phyloP scores from a whole-genome alignment of 2,797 vertebrate species.

The Bradypodion ventrale region DNA sequence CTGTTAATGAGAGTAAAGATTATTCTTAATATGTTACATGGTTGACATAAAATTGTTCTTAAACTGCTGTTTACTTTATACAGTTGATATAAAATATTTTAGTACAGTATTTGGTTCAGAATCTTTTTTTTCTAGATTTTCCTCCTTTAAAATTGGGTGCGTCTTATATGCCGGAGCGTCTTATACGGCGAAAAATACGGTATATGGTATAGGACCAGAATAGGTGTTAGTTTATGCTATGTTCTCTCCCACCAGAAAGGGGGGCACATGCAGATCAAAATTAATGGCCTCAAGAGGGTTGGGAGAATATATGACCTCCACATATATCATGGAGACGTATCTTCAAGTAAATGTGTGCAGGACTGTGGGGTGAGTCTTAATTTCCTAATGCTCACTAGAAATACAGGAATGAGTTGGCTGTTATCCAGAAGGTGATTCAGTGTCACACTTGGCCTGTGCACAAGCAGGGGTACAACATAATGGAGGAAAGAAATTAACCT shows the following conservation, averaged over 20 bases:
- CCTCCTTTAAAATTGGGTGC: too few species aligned
- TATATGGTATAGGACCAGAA: background rate
- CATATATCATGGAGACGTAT: slow-evolving; percentile 1
- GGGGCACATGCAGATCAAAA: background rate
- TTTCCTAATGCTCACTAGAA: slow-evolving; percentile 1
- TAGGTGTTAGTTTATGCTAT: background rate
- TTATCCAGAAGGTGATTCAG: slow-evolving; percentile 17
- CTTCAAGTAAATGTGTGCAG: background rate
- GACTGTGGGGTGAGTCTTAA: background rate
- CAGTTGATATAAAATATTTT: too few species aligned
- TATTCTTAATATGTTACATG: too few species aligned
- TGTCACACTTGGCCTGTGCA: background rate
- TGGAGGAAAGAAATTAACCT: background rate
- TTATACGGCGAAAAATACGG: too few species aligned
- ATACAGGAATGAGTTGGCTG: slow-evolving; percentile 2
- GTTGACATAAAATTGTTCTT: too few species aligned
- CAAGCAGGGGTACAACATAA: background rate
- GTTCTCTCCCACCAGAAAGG: background rate
- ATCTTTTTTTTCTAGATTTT: too few species aligned
- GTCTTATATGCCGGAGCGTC: too few species aligned
- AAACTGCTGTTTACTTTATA: too few species aligned
- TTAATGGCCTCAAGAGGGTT: background rate
- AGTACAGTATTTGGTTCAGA: too few species aligned
- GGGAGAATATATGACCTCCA: background rate
- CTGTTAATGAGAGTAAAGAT: too few species aligned